Base-by-base conservation (phyloP, 1,140 invertebrate species). In the Pseudomyrmex flavicornis region DNA sequence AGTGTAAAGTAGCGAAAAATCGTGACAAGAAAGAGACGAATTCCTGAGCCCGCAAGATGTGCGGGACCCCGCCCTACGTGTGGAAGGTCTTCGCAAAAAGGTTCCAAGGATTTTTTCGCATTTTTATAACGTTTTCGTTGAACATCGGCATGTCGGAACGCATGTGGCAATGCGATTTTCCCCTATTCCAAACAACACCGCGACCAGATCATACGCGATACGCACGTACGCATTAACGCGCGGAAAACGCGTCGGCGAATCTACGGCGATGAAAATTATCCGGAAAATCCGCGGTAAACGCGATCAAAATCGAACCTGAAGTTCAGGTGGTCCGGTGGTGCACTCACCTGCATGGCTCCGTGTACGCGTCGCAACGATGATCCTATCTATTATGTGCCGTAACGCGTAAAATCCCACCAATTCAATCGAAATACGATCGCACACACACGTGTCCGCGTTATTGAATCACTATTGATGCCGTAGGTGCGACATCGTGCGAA, bases 261-360 rank as follows among this genome's bases (percentile, higher is more conserved):
- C 26, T 3, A 52, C 0, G 0, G 0, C 54, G 54, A 35, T 22
- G 44, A 74, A 20, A 84, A 91, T 89, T 72, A 75, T 82, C 46
- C 35, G 2, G 17, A 61, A 61, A 83, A 70, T 46, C 66, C 48
- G 48, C 44, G 5, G 44, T 35, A 62, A 63, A 72, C 20, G 66
- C 26, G 44, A 50, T 12, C 54, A n/a, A 87, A 88, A 90, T 82
- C 77, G 63, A 84, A 76, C 75, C 76, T 83, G 85, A 84, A 91
- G 82, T 82, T 50, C 87, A 80, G 85, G 4, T 44, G 17, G 35
- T 44, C 13, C 17, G 17, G 10, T 15, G 13, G 12, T 15, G 61
- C 93, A 94, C 93, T 94, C 93, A 94, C 93, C 93, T 94, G 93
- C 93, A 94, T 94, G 89, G 90, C 92, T 82, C 88, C 88, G 91